phyloP scores from a whole-genome alignment of 1,140 invertebrate species.

The Harpegnathos saltator region DNA sequence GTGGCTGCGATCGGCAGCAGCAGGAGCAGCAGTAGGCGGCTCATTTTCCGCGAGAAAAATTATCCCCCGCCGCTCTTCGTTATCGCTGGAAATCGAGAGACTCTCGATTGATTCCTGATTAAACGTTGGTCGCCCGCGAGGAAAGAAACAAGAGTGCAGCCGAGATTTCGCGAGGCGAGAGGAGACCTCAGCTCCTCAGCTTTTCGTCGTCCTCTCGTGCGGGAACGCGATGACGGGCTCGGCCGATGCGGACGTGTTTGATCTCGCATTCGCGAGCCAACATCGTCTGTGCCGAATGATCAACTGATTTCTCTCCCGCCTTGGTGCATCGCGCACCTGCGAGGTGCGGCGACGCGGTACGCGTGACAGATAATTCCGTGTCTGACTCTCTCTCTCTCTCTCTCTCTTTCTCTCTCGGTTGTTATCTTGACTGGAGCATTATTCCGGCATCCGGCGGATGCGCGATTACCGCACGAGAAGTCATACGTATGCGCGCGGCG shows the following conservation, averaged over 20 bases:
- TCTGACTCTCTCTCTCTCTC: no score
- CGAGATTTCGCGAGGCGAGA: no score
- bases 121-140: not conserved
- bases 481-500: not conserved
- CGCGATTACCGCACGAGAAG: conserved; percentile 60
- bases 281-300: conserved; percentile 44
- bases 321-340: conserved; percentile 23
- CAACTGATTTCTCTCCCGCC: conserved; percentile 65
- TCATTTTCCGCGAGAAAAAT: conserved; percentile 19
- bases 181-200: no score
- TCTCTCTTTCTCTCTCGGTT: conserved; percentile 58
- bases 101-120: no score
- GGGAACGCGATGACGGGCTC: not conserved
- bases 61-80: no score
- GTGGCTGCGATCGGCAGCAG: conserved; percentile 38
- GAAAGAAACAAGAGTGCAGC: not conserved
- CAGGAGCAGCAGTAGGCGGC: conserved; percentile 18
- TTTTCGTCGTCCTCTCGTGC: not conserved
- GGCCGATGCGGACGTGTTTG: not conserved
- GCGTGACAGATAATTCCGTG: conserved; percentile 60
- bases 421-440: conserved; percentile 70
- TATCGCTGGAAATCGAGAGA: not conserved
- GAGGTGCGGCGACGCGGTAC: not conserved
- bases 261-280: conserved; percentile 12
- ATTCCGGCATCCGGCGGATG: conserved; percentile 75